These are phyloP conservation scores for Drosophila parvula DNA, from an alignment of 1,140 invertebrate genomes.

Conservation along the genomic window DNA sequence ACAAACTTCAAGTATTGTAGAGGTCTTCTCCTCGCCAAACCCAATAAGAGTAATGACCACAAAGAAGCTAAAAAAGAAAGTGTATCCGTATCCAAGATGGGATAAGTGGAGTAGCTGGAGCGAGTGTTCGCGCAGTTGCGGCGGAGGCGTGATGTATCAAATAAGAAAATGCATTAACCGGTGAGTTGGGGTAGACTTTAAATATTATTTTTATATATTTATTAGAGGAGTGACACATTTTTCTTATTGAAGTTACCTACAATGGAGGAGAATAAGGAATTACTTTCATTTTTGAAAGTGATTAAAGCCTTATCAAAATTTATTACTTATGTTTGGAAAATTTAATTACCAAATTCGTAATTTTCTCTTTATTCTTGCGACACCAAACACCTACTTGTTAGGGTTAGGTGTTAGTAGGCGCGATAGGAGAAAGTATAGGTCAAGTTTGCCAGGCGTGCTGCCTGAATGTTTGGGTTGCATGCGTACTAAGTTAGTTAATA, in stretches of 20 bases:
- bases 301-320: neutral
- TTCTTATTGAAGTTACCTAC: neutral
- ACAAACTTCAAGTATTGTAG: neutral
- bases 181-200: slow-evolving; percentile 43
- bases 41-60: slow-evolving; percentile 41
- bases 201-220: neutral
- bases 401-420: no score
- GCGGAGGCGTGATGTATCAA: slow-evolving; percentile 92
- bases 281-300: neutral
- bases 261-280: neutral
- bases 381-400: no score
- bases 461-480: no score
- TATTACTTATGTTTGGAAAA: neutral
- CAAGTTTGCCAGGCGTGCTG: no score
- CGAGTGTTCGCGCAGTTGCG: slow-evolving; percentile 92
- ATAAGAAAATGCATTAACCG: slow-evolving; percentile 84
- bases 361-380: no score
- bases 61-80: slow-evolving; percentile 50
- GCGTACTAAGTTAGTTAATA: no score
- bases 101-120: slow-evolving; percentile 90
- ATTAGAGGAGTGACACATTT: neutral
- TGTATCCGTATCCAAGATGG: slow-evolving; percentile 86
- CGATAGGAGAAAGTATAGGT: no score
- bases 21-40: slow-evolving; percentile 2
- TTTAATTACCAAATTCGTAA: neutral